Evolutionary conservation across 1,140 invertebrate genomes (phyloP).

Genomic region (Plodia interpunctella): DNA sequence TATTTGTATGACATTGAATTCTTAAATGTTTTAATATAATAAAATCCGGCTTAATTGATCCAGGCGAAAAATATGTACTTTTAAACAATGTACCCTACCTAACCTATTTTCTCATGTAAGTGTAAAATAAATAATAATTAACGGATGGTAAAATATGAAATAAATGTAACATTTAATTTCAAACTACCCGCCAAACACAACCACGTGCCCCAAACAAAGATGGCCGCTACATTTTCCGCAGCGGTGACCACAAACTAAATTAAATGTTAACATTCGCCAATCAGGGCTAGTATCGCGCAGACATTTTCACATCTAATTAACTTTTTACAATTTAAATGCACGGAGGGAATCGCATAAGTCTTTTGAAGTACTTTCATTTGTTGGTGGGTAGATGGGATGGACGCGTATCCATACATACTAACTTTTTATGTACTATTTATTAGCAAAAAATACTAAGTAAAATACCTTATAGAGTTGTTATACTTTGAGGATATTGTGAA

Average conservation of each 20-base stretch:
- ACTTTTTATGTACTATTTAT: too few relatives aligned
- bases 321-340: constrained; percentile 56
- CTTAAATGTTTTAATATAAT: too few relatives aligned
- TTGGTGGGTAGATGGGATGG: neutral
- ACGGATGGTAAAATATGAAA: too few relatives aligned
- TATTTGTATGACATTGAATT: too few relatives aligned
- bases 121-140: too few relatives aligned
- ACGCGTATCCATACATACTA: neutral
- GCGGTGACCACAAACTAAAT: constrained; percentile 39
- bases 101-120: too few relatives aligned
- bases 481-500: too few relatives aligned
- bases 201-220: constrained; percentile 21
- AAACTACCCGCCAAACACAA: constrained; percentile 13
- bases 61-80: too few relatives aligned
- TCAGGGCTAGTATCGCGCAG: constrained; percentile 22
- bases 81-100: too few relatives aligned
- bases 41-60: too few relatives aligned
- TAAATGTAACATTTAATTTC: neutral
- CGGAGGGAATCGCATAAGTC: constrained; percentile 9
- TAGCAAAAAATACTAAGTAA: too few relatives aligned
- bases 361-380: neutral
- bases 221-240: constrained; percentile 26
- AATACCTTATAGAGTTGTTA: too few relatives aligned
- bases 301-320: constrained; percentile 41
- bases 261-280: constrained; percentile 45